These are phyloP conservation scores for Megastigmus dorsalis DNA, from an alignment of 2,888 invertebrate species.

Conservation along the genomic window DNA sequence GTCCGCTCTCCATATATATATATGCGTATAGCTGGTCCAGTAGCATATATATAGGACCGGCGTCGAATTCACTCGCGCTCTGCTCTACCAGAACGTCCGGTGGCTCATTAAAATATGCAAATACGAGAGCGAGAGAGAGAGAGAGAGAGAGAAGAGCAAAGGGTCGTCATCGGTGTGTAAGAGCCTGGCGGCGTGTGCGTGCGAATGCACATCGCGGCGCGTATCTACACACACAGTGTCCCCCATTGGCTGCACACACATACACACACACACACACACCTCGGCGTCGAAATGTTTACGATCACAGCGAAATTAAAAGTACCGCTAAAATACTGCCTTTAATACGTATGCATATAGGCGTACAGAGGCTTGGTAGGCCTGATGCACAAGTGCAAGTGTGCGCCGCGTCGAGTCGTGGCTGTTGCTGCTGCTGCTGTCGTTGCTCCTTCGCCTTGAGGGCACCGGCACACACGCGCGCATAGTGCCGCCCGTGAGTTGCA, in stretches of 20 bases:
- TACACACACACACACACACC: too few relatives aligned
- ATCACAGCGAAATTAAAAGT: conserved; percentile 73
- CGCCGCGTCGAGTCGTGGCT: conserved; percentile 36
- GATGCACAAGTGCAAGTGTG: too few relatives aligned
- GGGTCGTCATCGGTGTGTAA: conserved; percentile 56
- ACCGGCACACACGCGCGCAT: conserved; percentile 22
- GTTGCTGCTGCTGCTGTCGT: conserved; percentile 33
- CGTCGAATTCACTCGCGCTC: conserved; percentile 37
- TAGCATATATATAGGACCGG: background rate
- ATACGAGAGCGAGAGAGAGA: conserved; percentile 58
- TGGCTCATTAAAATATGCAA: conserved; percentile 75
- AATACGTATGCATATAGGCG: conserved; percentile 63
- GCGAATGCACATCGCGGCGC: too few relatives aligned
- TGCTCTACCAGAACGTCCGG: too few relatives aligned
- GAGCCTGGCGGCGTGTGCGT: too few relatives aligned
- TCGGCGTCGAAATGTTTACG: conserved; percentile 72
- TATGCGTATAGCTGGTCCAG: too few relatives aligned
- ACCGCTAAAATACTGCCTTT: conserved; percentile 71
- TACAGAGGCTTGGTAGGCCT: conserved; percentile 46
- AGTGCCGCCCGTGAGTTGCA: conserved; percentile 10
- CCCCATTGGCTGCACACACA: too few relatives aligned
- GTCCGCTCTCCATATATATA: background rate
- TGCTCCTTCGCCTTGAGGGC: conserved; percentile 32
- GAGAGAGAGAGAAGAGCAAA: conserved; percentile 6
- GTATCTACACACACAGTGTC: too few relatives aligned